These are phyloP conservation scores for Lanius ludovicianus DNA, from an alignment of 2,113 vertebrate genomes.

Conservation along the genomic window DNA sequence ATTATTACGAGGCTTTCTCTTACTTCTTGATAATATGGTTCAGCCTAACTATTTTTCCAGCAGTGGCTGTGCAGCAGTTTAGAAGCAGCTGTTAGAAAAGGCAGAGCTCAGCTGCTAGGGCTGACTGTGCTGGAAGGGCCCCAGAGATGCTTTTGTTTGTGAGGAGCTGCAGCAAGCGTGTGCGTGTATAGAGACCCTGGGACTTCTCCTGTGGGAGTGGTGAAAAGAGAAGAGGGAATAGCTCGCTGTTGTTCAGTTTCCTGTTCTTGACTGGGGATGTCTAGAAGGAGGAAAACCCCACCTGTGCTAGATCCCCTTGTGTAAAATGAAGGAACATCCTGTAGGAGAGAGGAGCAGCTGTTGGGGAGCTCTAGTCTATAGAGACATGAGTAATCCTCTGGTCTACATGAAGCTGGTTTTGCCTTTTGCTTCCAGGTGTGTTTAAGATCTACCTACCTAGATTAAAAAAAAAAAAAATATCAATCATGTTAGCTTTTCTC, in stretches of 20 bases:
- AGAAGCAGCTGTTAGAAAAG: not conserved
- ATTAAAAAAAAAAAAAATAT: not conserved
- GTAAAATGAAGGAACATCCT: not conserved
- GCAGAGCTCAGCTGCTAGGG: not conserved
- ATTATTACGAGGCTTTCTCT: not conserved
- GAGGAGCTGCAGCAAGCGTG: not conserved
- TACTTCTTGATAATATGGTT: not conserved
- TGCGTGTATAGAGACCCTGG: fast-evolving
- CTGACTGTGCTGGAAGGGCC: not conserved
- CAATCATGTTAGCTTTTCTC: not conserved
- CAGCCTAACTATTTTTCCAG: not conserved
- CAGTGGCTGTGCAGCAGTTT: not conserved
- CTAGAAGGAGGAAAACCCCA: not conserved
- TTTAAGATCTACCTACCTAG: not conserved
- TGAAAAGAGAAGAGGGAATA: not conserved
- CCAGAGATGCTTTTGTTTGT: not conserved
- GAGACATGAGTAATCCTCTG: not conserved
- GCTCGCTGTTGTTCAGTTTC: not conserved
- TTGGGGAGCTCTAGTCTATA: not conserved
- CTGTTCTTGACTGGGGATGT: not conserved
- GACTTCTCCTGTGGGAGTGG: not conserved
- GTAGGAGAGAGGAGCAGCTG: not conserved
- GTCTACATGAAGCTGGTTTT: not conserved
- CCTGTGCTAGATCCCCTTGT: not conserved
- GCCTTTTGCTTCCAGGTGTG: not conserved